Percentiles rank a stretch among this genome's conserved stretches.
Conservation (phyloP, 2,888 invertebrate genomes). For the Aricia artaxerxes region DNA sequence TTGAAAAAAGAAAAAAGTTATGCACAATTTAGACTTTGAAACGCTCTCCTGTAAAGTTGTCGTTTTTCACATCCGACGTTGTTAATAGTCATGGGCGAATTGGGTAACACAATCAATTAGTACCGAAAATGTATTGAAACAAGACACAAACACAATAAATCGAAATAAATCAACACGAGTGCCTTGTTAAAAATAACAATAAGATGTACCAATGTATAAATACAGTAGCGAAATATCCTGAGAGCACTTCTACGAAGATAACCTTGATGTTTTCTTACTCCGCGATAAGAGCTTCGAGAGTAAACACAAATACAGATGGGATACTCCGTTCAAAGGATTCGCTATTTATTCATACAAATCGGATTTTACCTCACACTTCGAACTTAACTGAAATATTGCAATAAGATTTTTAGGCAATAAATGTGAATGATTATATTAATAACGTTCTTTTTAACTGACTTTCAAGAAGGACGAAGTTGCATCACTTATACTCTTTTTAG, state of each 20-base stretch:
- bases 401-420: not conserved
- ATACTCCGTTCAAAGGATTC: constrained; percentile 14
- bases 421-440: not conserved
- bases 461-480: too few relatives aligned
- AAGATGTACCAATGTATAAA: constrained; percentile 30
- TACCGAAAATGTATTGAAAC: constrained; percentile 48
- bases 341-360: constrained; percentile 19
- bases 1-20: too few relatives aligned
- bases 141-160: constrained; percentile 20
- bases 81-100: too few relatives aligned
- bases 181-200: constrained; percentile 33
- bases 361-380: constrained; percentile 12
- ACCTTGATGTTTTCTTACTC: constrained; percentile 44
- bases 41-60: too few relatives aligned
- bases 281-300: constrained; percentile 42
- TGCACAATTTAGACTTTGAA: too few relatives aligned
- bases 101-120: constrained; percentile 57
- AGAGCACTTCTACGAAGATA: constrained; percentile 42
- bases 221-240: constrained; percentile 37
- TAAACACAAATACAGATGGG: constrained; percentile 19
- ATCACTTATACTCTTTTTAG: too few relatives aligned
- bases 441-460: too few relatives aligned
- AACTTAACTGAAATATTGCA: not conserved
- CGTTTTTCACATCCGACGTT: too few relatives aligned
- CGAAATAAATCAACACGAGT: constrained; percentile 24